Percentiles rank a stretch among this genome's conserved stretches.
These are phyloP conservation scores for Girardia tigrina DNA, from an alignment of 2,888 invertebrate species.

Conservation along the genomic window DNA sequence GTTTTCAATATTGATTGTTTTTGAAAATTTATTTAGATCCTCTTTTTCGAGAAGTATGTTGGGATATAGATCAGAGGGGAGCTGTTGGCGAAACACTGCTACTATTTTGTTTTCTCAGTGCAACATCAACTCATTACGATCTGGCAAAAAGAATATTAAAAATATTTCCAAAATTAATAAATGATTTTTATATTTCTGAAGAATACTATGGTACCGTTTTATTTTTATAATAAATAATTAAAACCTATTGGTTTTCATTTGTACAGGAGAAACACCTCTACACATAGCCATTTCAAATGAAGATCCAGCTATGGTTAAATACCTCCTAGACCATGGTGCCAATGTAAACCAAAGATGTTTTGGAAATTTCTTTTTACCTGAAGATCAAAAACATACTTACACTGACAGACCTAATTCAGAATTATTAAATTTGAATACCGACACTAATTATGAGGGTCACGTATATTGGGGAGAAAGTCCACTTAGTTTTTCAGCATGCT, in stretches of 20 bases:
- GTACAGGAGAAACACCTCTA: conserved; percentile 69
- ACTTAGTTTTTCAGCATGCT: conserved; percentile 80
- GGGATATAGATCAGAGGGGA: conserved; percentile 78
- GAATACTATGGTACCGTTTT: conserved; percentile 85
- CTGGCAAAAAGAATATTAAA: conserved; percentile 75
- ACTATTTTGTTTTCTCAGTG: conserved; percentile 78
- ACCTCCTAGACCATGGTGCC: conserved; percentile 73
- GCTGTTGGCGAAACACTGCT: conserved; percentile 88
- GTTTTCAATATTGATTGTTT: too few species aligned
- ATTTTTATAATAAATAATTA: too few species aligned
- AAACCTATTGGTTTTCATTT: too few species aligned
- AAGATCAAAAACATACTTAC: conserved; percentile 82
- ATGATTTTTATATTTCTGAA: conserved; percentile 85
- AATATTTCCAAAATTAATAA: conserved; percentile 83
- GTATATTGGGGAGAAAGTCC: conserved; percentile 99
- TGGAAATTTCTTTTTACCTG: conserved; percentile 87
- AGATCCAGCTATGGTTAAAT: conserved; percentile 91
- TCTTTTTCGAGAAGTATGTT: conserved; percentile 70
- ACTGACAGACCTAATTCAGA: conserved; percentile 76
- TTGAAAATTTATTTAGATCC: conserved; percentile 45
- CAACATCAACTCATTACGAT: conserved; percentile 77
- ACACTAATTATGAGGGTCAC: conserved; percentile 56
- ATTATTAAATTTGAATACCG: conserved; percentile 66
- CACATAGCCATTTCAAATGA: conserved; percentile 97
- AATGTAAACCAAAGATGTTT: conserved; percentile 76